Evolutionary conservation across 2,113 vertebrate genomes (phyloP).

Genomic region (Myrmophylax atrothorax): DNA sequence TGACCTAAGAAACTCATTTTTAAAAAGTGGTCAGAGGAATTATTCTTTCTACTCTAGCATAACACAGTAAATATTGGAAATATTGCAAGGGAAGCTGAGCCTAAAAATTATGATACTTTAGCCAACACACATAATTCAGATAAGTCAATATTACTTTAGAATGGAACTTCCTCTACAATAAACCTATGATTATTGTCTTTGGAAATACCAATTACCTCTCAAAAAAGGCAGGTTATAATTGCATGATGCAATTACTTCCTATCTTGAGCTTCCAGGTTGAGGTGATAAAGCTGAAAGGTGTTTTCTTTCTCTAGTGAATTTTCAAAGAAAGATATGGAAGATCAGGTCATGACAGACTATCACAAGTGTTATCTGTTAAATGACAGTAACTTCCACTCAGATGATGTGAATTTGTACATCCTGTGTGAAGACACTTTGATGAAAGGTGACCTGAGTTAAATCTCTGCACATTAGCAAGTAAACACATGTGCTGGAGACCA

Average conservation of each 20-base stretch:
- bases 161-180: not conserved
- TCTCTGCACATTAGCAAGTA: not conserved
- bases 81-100: not conserved
- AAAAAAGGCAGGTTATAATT: not conserved
- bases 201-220: not conserved
- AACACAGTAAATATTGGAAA: not conserved
- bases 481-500: not conserved
- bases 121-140: not conserved
- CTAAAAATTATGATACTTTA: not conserved
- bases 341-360: not conserved
- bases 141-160: not conserved
- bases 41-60: not conserved
- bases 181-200: fast-evolving
- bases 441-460: not conserved
- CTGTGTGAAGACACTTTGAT: not conserved
- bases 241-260: not conserved
- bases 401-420: not conserved
- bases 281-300: not conserved
- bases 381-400: not conserved
- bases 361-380: not conserved
- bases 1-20: not conserved
- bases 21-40: not conserved
- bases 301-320: not conserved
- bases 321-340: not conserved
- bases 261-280: not conserved